phyloP scores from a whole-genome alignment of 37 sponge, comb jelly and placozoan species.

The Bolinopsis microptera region DNA sequence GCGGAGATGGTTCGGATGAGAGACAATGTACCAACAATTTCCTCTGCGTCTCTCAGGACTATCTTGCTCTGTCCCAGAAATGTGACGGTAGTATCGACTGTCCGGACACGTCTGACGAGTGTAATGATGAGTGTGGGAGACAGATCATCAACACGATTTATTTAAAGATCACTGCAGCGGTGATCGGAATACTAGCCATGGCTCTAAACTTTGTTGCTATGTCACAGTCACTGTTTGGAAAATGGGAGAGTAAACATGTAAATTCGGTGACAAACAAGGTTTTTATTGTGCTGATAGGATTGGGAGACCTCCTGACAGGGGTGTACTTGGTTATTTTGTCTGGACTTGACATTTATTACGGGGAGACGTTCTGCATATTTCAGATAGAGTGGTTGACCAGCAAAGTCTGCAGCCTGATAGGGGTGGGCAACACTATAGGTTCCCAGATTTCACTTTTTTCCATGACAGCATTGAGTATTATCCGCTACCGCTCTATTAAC shows the following conservation, averaged over 20 bases:
- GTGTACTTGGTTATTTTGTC: background rate
- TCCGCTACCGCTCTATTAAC: background rate
- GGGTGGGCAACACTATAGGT: background rate
- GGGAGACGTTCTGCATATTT: background rate
- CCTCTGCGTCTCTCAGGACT: background rate
- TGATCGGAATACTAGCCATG: background rate
- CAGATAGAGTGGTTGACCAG: slow-evolving; percentile 2
- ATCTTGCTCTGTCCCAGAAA: background rate
- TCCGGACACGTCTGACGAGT: background rate
- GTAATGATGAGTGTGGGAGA: background rate
- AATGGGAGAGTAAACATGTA: background rate
- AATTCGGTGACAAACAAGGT: background rate
- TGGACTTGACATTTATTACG: background rate
- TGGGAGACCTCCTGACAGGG: background rate
- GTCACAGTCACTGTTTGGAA: background rate
- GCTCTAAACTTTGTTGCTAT: background rate
- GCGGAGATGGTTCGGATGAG: slow-evolving; percentile 46
- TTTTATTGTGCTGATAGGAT: background rate
- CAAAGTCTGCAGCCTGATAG: background rate
- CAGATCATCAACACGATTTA: background rate
- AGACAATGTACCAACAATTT: background rate
- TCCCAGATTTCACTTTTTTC: background rate
- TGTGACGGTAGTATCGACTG: slow-evolving; percentile 34
- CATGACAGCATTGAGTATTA: slow-evolving; percentile 28
- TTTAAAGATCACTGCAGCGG: background rate